These are phyloP conservation scores for Tenebrosternarchus preto DNA, from an alignment of 2,113 vertebrate genomes.

Conservation along the genomic window DNA sequence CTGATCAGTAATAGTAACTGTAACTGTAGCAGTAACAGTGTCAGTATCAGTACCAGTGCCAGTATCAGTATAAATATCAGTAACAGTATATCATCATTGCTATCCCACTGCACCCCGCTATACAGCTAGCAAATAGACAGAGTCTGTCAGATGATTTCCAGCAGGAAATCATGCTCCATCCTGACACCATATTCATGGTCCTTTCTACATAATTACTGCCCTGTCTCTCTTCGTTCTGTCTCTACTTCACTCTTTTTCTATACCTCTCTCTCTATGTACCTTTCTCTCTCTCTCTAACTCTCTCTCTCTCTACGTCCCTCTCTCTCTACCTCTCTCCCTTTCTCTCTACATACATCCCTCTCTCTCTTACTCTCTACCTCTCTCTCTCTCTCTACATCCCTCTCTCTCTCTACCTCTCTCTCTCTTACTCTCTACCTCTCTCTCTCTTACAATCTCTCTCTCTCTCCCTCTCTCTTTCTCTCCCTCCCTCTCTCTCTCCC, in stretches of 20 bases:
- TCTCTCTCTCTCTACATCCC: constrained; percentile 35
- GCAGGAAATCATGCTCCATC: too few species aligned
- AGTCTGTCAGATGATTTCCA: too few species aligned
- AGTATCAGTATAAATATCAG: too few species aligned
- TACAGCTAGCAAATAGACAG: neutral
- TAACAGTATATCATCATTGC: constrained; percentile 16
- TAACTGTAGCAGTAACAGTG: too few species aligned
- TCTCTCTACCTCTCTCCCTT: constrained; percentile 32
- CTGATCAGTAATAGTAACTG: too few species aligned
- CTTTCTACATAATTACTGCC: too few species aligned
- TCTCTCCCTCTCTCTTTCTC: constrained; percentile 35
- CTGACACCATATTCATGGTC: too few species aligned
- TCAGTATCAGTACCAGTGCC: too few species aligned
- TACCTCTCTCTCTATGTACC: constrained; percentile 16
- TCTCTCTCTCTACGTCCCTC: constrained; percentile 8
- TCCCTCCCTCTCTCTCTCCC: constrained; percentile 13
- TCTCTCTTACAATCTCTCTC: constrained; percentile 53
- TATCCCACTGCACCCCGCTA: neutral
- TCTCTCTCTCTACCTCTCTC: constrained; percentile 12
- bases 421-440: constrained; percentile 31
- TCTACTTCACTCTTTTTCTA: too few species aligned
- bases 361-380: constrained; percentile 11
- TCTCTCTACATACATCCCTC: too few species aligned
- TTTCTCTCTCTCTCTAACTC: constrained; percentile 24
- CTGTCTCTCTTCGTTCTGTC: constrained; percentile 5